Conservation (phyloP, 1,140 invertebrate species). For the Tetraneura akinire region DNA sequence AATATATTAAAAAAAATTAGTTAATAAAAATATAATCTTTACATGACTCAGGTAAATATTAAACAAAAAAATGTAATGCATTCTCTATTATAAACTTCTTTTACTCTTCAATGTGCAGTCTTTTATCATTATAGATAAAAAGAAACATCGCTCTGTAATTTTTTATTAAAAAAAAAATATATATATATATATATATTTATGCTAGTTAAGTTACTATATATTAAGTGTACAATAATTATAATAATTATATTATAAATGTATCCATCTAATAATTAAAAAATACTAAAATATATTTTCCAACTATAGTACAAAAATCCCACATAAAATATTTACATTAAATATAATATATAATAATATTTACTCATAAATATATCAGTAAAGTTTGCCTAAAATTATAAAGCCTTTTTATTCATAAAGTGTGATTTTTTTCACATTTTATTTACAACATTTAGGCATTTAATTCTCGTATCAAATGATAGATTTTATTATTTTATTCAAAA, state of each 20-base stretch:
- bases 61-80: constrained; percentile 40
- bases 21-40: not conserved
- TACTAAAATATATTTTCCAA: constrained; percentile 51
- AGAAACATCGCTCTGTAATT: constrained; percentile 37
- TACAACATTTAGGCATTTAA: constrained; percentile 19
- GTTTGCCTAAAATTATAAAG: constrained; percentile 26
- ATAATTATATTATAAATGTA: constrained; percentile 43
- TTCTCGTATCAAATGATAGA: constrained; percentile 3
- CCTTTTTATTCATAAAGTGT: constrained; percentile 32
- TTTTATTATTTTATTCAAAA: not conserved
- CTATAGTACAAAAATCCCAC: constrained; percentile 48
- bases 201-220: constrained; percentile 43
- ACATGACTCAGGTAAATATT: not conserved
- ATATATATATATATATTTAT: no score
- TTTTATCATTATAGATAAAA: constrained; percentile 44
- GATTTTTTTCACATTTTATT: constrained; percentile 20
- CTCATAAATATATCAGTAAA: constrained; percentile 33
- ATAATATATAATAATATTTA: constrained; percentile 16
- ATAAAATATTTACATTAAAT: constrained; percentile 46
- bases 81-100: constrained; percentile 30
- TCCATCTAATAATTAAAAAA: constrained; percentile 49
- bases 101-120: constrained; percentile 45
- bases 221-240: constrained; percentile 43
- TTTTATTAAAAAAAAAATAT: constrained; percentile 44
- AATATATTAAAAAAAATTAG: not conserved